These are phyloP conservation scores for Drosophila mojavensis DNA, from an alignment of 1,140 invertebrate species.

Conservation along the genomic window DNA sequence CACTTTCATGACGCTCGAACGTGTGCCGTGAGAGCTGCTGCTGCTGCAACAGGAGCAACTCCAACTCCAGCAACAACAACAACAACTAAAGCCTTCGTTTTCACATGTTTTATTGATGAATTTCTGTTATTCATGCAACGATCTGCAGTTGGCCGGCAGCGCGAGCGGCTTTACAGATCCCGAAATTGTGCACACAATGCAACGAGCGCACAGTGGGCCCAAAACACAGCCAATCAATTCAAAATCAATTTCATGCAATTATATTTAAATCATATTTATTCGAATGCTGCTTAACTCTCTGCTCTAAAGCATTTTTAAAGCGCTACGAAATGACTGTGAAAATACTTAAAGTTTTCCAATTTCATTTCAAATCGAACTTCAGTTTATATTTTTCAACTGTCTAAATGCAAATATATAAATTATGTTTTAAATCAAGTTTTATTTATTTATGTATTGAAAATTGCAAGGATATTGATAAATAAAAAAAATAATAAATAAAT, in stretches of 20 bases:
- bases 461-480: too few relatives aligned
- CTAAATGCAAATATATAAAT: too few relatives aligned
- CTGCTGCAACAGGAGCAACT: constrained; percentile 12
- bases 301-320: too few relatives aligned
- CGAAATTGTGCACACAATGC: constrained; percentile 79
- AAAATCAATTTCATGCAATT: not conserved
- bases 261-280: too few relatives aligned
- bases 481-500: too few relatives aligned
- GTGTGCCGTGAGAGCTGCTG: constrained; percentile 66
- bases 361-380: too few relatives aligned
- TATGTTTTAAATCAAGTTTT: too few relatives aligned
- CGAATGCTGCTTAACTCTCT: too few relatives aligned
- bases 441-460: too few relatives aligned
- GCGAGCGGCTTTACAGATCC: constrained; percentile 67
- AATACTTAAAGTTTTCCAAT: too few relatives aligned
- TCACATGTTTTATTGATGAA: constrained; percentile 82
- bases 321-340: too few relatives aligned
- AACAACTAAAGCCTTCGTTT: constrained; percentile 27
- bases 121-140: constrained; percentile 81
- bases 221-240: constrained; percentile 15
- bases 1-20: constrained; percentile 61
- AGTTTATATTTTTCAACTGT: too few relatives aligned
- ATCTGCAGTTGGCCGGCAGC: constrained; percentile 53
- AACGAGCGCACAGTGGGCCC: constrained; percentile 53
- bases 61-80: constrained; percentile 4